Evolutionary conservation across 2,888 invertebrate genomes (phyloP).

Genomic region (Abscondita cerata): DNA sequence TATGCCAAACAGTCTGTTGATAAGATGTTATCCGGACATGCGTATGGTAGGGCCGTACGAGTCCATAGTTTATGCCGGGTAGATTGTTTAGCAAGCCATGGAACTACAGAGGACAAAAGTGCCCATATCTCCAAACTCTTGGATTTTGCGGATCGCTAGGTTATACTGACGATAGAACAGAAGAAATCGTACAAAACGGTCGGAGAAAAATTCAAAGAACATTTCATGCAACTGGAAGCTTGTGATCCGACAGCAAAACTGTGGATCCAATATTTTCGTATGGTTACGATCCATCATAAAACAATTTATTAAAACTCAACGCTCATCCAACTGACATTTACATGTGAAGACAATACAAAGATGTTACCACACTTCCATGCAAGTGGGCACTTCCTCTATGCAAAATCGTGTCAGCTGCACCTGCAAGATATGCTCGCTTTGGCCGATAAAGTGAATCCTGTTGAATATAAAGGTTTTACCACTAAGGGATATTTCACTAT

Average conservation of each 20-base stretch:
- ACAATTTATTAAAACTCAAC: constrained; percentile 47
- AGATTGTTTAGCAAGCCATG: too few relatives aligned
- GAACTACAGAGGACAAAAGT: too few relatives aligned
- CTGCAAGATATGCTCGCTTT: constrained; percentile 51
- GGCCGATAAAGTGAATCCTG: constrained; percentile 34
- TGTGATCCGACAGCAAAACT: constrained; percentile 42
- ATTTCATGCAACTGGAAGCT: constrained; percentile 52
- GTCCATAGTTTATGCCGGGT: constrained; percentile 33
- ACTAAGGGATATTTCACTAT: constrained; percentile 26
- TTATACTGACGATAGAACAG: too few relatives aligned
- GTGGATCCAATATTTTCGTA: constrained; percentile 44
- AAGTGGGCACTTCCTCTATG: constrained; percentile 50
- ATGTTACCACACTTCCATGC: constrained; percentile 31
- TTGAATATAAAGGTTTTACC: constrained; percentile 38
- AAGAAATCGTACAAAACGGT: too few relatives aligned
- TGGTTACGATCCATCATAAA: constrained; percentile 45
- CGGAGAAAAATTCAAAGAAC: constrained; percentile 53
- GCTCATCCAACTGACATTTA: constrained; percentile 26
- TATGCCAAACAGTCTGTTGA: not conserved
- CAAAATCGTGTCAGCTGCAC: constrained; percentile 48
- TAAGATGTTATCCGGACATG: constrained; percentile 6
- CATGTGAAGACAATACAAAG: constrained; percentile 17
- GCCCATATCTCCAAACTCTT: too few relatives aligned
- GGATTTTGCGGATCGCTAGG: too few relatives aligned
- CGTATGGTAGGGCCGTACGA: not conserved